phyloP scores from a whole-genome alignment of 1,140 invertebrate genomes.

The Formica exsecta region DNA sequence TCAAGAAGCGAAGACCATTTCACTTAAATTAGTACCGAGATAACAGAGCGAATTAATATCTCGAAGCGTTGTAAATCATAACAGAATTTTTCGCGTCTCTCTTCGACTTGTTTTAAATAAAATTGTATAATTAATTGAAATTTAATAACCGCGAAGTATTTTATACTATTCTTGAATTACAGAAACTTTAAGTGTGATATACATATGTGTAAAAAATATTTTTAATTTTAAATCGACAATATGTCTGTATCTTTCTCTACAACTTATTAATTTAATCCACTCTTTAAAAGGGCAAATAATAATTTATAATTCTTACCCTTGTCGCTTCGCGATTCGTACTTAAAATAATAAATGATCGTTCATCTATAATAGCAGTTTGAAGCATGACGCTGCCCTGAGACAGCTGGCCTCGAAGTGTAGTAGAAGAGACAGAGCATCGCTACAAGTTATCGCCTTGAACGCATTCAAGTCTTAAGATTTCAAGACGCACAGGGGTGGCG shows the following conservation, averaged over 20 bases:
- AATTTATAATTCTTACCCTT: no score
- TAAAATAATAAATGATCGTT: neutral
- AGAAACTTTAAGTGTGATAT: neutral
- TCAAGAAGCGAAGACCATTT: neutral
- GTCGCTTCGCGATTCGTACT: neutral
- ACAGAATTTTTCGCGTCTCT: neutral
- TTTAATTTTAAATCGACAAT: neutral
- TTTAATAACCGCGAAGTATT: neutral
- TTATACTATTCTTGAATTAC: neutral
- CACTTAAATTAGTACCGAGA: neutral
- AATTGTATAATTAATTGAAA: neutral
- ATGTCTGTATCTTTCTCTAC: neutral
- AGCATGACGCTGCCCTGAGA: neutral
- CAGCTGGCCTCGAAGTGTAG: slow-evolving; percentile 24
- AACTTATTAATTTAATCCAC: neutral
- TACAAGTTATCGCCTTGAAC: slow-evolving; percentile 18
- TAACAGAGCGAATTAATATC: no score
- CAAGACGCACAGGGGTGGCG: slow-evolving; percentile 10
- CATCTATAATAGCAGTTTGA: neutral
- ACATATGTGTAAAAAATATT: neutral
- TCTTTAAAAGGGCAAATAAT: no score
- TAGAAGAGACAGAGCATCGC: neutral
- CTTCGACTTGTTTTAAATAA: neutral
- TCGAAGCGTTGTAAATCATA: neutral
- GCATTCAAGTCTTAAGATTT: slow-evolving; percentile 51